Evolutionary conservation across 1,140 invertebrate species (phyloP).

Genomic region (Helicoverpa armigera): DNA sequence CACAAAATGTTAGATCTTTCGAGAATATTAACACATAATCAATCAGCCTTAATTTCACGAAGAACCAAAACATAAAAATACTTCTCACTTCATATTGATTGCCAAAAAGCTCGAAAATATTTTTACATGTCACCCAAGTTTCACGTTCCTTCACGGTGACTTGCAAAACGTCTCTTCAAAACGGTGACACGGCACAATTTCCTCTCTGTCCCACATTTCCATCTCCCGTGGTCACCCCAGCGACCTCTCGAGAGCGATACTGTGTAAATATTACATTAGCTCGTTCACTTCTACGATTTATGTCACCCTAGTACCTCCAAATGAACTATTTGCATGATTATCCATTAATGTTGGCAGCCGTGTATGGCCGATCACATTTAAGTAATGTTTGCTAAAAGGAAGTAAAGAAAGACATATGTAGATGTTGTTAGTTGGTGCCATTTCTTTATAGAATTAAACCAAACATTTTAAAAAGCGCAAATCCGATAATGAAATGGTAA

Average conservation of each 20-base stretch:
- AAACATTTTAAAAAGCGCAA: constrained; percentile 49
- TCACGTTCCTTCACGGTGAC: constrained; percentile 11
- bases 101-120: neutral
- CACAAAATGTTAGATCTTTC: too few species aligned
- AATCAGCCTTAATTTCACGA: too few species aligned
- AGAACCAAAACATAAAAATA: neutral
- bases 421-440: too few species aligned
- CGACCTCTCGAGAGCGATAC: constrained; percentile 52
- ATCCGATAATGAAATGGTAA: constrained; percentile 55
- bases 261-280: constrained; percentile 54
- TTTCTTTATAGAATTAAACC: neutral
- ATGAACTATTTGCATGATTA: constrained; percentile 38
- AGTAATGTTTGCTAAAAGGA: neutral
- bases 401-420: too few species aligned
- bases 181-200: constrained; percentile 34
- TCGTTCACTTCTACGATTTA: constrained; percentile 48
- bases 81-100: too few species aligned
- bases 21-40: neutral
- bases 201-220: constrained; percentile 34
- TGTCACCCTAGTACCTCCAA: constrained; percentile 38
- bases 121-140: constrained; percentile 6
- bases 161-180: constrained; percentile 7
- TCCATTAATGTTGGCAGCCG: neutral
- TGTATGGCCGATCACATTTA: neutral
- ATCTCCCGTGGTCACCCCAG: constrained; percentile 38